Evolutionary conservation across 2,113 vertebrate genomes (phyloP), one percentile per base, ranked within the genome.

Genomic region (Halcyon senegalensis): DNA sequence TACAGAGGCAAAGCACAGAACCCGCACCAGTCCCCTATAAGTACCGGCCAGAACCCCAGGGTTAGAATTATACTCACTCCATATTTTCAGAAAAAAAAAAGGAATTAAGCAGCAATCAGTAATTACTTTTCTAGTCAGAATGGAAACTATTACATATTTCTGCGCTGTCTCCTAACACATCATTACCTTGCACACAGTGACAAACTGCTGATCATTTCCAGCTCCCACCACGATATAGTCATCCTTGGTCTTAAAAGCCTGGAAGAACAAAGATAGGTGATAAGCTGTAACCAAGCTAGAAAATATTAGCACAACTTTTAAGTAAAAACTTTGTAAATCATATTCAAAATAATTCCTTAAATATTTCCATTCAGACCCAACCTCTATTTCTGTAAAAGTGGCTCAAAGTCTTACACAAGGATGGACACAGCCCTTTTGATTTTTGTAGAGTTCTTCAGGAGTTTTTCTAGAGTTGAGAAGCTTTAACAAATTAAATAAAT

Each of bases 201-300:
- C 94, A 97, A 99, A 99, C 93, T 99, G 99, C 41, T 98, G 97
- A 92, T 99, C 97, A 73, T 99, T 99, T 91, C 98, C 99, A 84
- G 99, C 98, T 90, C 98, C 99, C 37, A 99, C 98, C 51, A 99
- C 98, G 0, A 99, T 55, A 96, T 99, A 98, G 78, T 98, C 98
- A 58, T 99, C 99, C 96, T 98, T 98, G 84, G 99, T 99, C 94
- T 96, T 98, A 97, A 99, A 99, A 73, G 98, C 99, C 99, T 99
- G 96, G 67, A 96, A 97, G 78, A 97, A 96, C 16, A 97, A 75
- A 94, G 68, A 86, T 2, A 69, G 48, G 69, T 69, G n/a, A 95
- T 31, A 82, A 94, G 46, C 13, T 81, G 6, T 43, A 77, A 78
- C n/a, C 53, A 62, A 90, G 87, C n/a, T n/a, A 69, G 27, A 50